A percentile compares a stretch with the other conserved stretches of the same genome.
Conservation (phyloP, 2,797 vertebrate species). For the Phataginus tetradactyla region DNA sequence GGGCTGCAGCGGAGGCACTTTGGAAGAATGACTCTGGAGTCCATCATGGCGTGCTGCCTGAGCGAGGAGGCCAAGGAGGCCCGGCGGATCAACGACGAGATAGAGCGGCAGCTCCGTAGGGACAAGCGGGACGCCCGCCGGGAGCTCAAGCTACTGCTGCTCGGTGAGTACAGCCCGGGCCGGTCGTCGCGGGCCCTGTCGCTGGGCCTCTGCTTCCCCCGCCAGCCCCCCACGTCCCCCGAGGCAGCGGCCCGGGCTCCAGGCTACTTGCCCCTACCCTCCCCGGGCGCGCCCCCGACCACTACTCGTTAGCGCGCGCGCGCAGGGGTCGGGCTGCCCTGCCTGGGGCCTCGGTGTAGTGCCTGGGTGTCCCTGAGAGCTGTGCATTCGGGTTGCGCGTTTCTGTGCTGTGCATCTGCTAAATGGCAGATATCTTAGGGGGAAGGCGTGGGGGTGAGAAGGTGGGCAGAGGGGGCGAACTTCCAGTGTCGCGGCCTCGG, state of each 20-base stretch:
- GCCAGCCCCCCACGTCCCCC: not conserved
- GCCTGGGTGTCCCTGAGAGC: not conserved
- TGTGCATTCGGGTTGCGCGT: not conserved
- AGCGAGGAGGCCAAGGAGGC: constrained; percentile 98
- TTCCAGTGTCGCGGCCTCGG: not conserved
- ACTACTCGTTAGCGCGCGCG: not conserved
- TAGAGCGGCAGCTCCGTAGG: constrained; percentile 95
- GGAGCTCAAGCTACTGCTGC: constrained; percentile 95
- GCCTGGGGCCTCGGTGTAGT: not conserved
- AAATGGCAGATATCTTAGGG: not conserved
- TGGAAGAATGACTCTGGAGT: constrained; percentile 95
- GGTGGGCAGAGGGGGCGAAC: constrained; percentile 31
- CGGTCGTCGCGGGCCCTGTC: not conserved
- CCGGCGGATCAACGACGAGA: constrained; percentile 96
- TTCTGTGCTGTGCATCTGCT: not conserved
- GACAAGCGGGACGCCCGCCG: constrained; percentile 95
- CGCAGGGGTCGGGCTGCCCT: not conserved
- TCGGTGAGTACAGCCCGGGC: constrained; percentile 88
- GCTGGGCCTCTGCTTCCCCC: not conserved
- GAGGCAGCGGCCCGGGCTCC: not conserved
- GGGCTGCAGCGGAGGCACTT: constrained; percentile 82
- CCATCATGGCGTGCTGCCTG: constrained; percentile 98
- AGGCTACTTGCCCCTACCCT: not conserved
- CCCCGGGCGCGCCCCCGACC: constrained; percentile 54
- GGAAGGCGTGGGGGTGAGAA: constrained; percentile 7